phyloP scores from a whole-genome alignment of 1,140 invertebrate genomes.

The Melitaea cinxia region DNA sequence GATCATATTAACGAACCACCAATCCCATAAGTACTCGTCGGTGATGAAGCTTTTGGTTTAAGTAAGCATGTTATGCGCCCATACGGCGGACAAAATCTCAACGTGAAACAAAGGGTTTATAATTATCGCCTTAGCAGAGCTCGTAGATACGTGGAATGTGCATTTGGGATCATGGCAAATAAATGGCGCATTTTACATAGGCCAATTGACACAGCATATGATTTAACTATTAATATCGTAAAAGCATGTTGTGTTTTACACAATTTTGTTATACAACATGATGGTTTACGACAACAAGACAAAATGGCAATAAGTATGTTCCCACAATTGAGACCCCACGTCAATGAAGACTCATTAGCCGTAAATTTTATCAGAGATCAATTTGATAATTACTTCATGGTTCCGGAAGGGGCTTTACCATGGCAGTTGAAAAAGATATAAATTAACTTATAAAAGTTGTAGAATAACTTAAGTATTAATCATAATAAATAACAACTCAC shows the following conservation, averaged over 20 bases:
- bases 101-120: conserved; percentile 56
- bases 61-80: conserved; percentile 70
- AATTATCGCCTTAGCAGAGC: conserved; percentile 68
- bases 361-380: conserved; percentile 3
- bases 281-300: conserved; percentile 1
- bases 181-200: conserved; percentile 46
- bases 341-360: background rate
- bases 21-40: conserved; percentile 64
- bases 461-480: background rate
- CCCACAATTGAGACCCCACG: background rate
- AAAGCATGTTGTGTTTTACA: conserved; percentile 42
- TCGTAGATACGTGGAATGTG: conserved; percentile 49
- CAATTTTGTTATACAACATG: conserved; percentile 35
- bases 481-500: conserved; percentile 3
- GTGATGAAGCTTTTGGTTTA: conserved; percentile 79
- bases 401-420: background rate
- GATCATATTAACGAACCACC: conserved; percentile 19
- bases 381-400: background rate
- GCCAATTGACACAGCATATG: conserved; percentile 31
- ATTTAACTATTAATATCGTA: conserved; percentile 31
- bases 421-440: conserved; percentile 1
- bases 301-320: background rate
- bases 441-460: conserved; percentile 1
- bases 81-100: conserved; percentile 56
- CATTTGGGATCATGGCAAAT: conserved; percentile 53